phyloP scores from a whole-genome alignment of 64 coral and sea anemone species.

The Cladopsammia gracilis region DNA sequence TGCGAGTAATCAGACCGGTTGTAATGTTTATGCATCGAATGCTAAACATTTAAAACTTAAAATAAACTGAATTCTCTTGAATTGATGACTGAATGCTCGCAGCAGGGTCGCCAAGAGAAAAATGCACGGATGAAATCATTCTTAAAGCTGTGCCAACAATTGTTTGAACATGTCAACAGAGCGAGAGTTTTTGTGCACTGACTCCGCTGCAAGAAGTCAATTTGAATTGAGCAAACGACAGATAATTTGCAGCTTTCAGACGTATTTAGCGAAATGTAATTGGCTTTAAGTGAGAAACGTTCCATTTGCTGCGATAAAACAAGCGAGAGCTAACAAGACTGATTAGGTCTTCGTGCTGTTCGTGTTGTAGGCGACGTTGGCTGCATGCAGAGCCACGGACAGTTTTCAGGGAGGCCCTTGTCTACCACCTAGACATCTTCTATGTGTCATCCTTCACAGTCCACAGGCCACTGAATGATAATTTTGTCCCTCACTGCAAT shows the following conservation, averaged over 20 bases:
- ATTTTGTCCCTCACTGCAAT: too few relatives aligned
- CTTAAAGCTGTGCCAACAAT: not conserved
- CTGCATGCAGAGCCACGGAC: too few relatives aligned
- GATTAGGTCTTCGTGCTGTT: too few relatives aligned
- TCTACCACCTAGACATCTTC: too few relatives aligned
- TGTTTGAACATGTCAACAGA: not conserved
- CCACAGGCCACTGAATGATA: too few relatives aligned
- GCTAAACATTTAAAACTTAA: constrained; percentile 36
- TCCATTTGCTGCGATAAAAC: not conserved
- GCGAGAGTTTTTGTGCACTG: not conserved
- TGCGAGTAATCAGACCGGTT: not conserved
- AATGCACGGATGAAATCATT: not conserved
- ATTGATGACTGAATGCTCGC: constrained; percentile 37
- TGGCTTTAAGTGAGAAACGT: not conserved
- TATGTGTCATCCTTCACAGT: too few relatives aligned
- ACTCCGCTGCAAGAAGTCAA: not conserved
- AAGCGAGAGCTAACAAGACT: not conserved
- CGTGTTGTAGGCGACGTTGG: too few relatives aligned
- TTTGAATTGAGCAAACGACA: not conserved
- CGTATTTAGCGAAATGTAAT: not conserved
- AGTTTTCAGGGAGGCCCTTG: too few relatives aligned
- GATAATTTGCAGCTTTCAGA: not conserved
- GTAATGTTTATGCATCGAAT: constrained; percentile 14
- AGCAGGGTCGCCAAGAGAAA: not conserved
- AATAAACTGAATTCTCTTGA: constrained; percentile 41